These are phyloP conservation scores for Rhopalosiphum padi DNA, from an alignment of 1,140 invertebrate genomes.

Conservation along the genomic window DNA sequence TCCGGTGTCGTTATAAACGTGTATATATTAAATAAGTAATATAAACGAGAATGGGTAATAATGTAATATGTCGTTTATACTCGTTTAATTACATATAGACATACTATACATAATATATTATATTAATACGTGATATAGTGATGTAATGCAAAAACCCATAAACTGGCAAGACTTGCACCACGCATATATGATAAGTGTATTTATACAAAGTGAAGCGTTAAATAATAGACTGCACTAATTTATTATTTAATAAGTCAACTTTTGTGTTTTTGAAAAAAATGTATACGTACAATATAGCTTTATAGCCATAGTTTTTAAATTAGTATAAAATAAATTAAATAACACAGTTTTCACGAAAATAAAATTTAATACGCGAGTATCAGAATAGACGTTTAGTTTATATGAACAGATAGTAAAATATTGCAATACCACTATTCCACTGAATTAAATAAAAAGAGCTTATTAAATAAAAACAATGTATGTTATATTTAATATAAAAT, in stretches of 20 bases:
- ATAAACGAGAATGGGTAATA: not conserved
- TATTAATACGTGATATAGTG: not conserved
- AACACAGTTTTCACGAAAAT: no score
- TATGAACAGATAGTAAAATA: no score
- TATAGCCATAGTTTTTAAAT: no score
- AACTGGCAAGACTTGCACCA: not conserved
- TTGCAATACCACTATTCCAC: no score
- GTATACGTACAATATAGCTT: no score
- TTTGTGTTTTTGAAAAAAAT: not conserved
- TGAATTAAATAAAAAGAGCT: no score
- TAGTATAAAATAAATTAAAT: no score
- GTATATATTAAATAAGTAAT: constrained; percentile 8
- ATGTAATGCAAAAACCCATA: not conserved
- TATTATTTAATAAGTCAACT: not conserved
- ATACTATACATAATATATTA: not conserved
- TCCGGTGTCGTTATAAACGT: not conserved
- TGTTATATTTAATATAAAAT: no score
- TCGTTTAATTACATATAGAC: not conserved
- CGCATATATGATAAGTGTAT: no score
- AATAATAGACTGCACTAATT: not conserved
- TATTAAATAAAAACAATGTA: no score
- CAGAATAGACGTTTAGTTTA: no score
- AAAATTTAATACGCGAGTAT: no score
- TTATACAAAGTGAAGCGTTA: not conserved
- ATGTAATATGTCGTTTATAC: not conserved